Conservation (phyloP, 1,140 invertebrate genomes). For the Proctacanthus coquilletti region DNA sequence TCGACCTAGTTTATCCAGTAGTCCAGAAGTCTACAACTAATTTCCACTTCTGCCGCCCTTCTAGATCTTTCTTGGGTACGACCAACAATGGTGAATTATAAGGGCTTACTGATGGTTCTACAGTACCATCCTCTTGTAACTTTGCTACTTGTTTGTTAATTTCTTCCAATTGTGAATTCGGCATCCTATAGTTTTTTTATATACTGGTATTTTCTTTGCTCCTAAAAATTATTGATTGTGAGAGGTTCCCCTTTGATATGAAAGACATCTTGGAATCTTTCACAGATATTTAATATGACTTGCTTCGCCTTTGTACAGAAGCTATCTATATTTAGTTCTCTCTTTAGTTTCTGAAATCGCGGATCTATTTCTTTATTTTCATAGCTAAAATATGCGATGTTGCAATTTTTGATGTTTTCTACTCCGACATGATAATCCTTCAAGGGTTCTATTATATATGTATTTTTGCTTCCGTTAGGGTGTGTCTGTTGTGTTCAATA, state of each 20-base stretch:
- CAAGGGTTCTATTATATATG: no score
- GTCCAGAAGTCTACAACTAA: conserved; percentile 14
- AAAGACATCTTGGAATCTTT: no score
- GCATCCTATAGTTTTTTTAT: conserved; percentile 8
- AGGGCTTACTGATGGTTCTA: conserved; percentile 9
- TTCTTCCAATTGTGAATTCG: conserved; percentile 12
- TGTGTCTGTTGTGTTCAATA: no score
- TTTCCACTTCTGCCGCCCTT: conserved; percentile 10
- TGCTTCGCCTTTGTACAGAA: no score
- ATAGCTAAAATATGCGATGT: no score
- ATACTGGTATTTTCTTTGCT: conserved; percentile 6
- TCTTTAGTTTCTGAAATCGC: no score
- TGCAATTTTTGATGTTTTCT: no score
- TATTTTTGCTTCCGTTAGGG: no score
- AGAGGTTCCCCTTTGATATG: no score
- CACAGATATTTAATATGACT: no score
- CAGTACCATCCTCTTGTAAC: conserved; percentile 10
- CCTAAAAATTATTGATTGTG: conserved; percentile 7
- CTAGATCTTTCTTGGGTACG: conserved; percentile 10
- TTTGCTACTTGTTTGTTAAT: conserved; percentile 11
- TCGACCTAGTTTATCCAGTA: conserved; percentile 21
- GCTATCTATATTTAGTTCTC: no score
- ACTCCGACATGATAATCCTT: not conserved
- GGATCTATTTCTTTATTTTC: no score
- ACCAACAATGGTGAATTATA: conserved; percentile 13